Evolutionary conservation across 2,888 invertebrate genomes (phyloP).

Genomic region (Crepidodera aurea): DNA sequence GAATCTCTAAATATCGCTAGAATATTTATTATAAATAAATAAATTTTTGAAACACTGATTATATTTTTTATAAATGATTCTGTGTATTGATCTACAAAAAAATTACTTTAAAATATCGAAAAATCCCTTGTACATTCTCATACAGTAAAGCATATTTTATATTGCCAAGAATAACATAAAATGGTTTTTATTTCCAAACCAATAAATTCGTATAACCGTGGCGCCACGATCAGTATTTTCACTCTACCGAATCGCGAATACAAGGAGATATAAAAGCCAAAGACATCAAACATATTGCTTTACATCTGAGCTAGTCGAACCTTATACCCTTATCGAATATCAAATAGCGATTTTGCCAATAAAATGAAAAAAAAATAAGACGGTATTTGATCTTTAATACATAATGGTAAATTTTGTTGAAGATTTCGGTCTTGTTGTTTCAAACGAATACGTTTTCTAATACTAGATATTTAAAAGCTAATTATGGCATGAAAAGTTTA

Average conservation of each 20-base stretch:
- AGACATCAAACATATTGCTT: conserved; percentile 57
- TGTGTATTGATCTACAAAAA: too few relatives aligned
- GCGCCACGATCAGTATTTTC: conserved; percentile 51
- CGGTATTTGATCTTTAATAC: too few relatives aligned
- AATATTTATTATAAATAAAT: too few relatives aligned
- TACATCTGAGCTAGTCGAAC: conserved; percentile 42
- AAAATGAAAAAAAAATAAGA: not conserved
- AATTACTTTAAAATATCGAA: too few relatives aligned
- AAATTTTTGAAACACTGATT: too few relatives aligned
- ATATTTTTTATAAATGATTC: too few relatives aligned
- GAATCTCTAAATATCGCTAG: too few relatives aligned
- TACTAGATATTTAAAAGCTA: too few relatives aligned
- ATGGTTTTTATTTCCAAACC: conserved; percentile 12
- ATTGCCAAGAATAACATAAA: not conserved
- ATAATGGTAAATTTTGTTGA: too few relatives aligned
- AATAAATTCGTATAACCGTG: conserved; percentile 39
- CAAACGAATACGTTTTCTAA: too few relatives aligned
- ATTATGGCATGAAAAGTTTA: too few relatives aligned
- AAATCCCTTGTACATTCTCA: not conserved
- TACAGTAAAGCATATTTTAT: not conserved
- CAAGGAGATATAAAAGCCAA: conserved; percentile 46
- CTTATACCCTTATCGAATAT: conserved; percentile 4
- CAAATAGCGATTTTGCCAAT: not conserved
- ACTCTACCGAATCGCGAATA: not conserved
- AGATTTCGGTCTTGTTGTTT: too few relatives aligned